Conservation (phyloP, 2,797 vertebrate genomes). For the Nyctibius grandis region DNA sequence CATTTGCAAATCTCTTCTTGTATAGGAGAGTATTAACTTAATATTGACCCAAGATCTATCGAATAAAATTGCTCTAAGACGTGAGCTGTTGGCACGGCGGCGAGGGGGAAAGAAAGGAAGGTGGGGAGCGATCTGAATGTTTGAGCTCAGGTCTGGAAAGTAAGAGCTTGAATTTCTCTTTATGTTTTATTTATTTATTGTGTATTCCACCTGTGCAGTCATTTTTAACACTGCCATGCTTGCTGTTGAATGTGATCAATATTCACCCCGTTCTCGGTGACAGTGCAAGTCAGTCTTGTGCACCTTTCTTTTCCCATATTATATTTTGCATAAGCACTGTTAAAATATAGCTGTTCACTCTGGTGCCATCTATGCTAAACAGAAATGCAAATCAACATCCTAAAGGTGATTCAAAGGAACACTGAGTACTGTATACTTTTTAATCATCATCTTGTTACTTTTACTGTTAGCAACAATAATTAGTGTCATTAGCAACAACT, state of each 20-base stretch:
- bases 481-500: not conserved
- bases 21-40: not conserved
- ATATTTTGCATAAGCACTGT: not conserved
- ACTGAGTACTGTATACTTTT: not conserved
- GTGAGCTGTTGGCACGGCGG: not conserved
- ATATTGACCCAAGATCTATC: not conserved
- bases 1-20: not conserved
- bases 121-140: fast-evolving
- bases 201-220: not conserved
- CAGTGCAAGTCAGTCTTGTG: not conserved
- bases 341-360: not conserved
- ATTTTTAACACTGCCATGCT: not conserved
- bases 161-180: not conserved
- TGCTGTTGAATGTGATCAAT: not conserved
- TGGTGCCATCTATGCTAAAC: not conserved
- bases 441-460: not conserved
- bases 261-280: not conserved
- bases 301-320: not conserved
- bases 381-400: not conserved
- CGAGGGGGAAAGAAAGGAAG: not conserved
- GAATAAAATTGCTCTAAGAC: not conserved
- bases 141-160: not conserved
- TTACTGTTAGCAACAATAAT: not conserved
- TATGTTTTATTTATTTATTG: not conserved
- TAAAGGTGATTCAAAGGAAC: not conserved